phyloP scores from a whole-genome alignment of 2,113 vertebrate species.

The Camelus bactrianus region DNA sequence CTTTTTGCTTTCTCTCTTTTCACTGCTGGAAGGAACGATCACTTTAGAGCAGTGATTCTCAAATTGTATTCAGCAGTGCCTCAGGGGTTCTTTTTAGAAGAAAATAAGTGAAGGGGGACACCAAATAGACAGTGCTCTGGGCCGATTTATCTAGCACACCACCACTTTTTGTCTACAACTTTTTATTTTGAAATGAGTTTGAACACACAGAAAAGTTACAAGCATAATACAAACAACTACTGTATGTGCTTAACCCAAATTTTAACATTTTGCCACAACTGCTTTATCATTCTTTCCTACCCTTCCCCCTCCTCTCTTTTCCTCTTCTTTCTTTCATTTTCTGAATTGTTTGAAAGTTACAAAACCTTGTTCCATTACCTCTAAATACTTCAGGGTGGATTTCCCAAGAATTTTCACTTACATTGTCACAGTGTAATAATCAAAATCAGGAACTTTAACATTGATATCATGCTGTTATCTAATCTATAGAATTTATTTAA shows the following conservation, averaged over 20 bases:
- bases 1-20: conserved; percentile 4
- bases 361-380: not conserved
- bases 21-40: not conserved
- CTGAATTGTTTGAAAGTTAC: not conserved
- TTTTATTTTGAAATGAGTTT: conserved; percentile 43
- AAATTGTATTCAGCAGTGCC: not conserved
- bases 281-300: not conserved
- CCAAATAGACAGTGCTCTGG: not conserved
- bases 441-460: conserved; percentile 32
- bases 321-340: not conserved
- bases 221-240: not conserved
- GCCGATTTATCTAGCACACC: not conserved
- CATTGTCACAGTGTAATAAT: not conserved
- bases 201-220: not conserved
- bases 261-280: not conserved
- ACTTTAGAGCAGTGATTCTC: not conserved
- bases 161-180: not conserved
- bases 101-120: not conserved
- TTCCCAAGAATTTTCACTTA: conserved; percentile 9
- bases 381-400: not conserved
- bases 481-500: conserved; percentile 8
- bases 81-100: not conserved
- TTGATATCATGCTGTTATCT: not conserved
- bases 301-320: not conserved
- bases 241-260: not conserved